These are phyloP conservation scores for Drosophila miranda DNA, from an alignment of 1,140 invertebrate species.

Conservation along the genomic window DNA sequence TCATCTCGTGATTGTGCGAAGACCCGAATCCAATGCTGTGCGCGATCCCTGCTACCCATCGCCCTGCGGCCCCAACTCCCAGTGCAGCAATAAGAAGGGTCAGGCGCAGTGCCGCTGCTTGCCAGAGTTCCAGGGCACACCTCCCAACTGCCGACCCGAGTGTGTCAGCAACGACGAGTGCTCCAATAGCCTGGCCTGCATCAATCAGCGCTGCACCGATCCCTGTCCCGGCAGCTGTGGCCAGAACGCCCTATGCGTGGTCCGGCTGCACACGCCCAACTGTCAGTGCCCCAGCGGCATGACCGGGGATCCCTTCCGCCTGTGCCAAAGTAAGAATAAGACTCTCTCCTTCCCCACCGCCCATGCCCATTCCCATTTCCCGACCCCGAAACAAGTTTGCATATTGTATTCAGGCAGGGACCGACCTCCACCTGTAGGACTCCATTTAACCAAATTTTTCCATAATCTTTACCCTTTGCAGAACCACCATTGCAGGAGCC, in stretches of 20 bases:
- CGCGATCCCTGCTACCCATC: conserved; percentile 87
- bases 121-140: conserved; percentile 85
- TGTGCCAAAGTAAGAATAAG: conserved; percentile 82
- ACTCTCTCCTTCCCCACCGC: background rate
- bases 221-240: conserved; percentile 91
- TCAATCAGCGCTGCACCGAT: conserved; percentile 87
- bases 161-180: conserved; percentile 87
- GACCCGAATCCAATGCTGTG: conserved; percentile 16
- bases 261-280: conserved; percentile 89
- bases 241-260: conserved; percentile 87
- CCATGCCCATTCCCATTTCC: background rate
- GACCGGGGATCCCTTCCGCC: conserved; percentile 88
- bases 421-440: background rate
- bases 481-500: conserved; percentile 29
- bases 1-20: conserved; percentile 85
- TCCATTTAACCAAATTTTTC: background rate
- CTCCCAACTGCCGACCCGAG: conserved; percentile 87
- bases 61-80: conserved; percentile 89
- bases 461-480: conserved; percentile 75
- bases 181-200: conserved; percentile 85
- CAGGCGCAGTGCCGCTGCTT: conserved; percentile 86
- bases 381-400: conserved; percentile 81
- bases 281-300: conserved; percentile 87
- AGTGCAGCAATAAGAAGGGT: conserved; percentile 86
- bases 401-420: conserved; percentile 72